Evolutionary conservation across 23 tunicate species (phyloP).

Genomic region (Botrylloides violaceus): DNA sequence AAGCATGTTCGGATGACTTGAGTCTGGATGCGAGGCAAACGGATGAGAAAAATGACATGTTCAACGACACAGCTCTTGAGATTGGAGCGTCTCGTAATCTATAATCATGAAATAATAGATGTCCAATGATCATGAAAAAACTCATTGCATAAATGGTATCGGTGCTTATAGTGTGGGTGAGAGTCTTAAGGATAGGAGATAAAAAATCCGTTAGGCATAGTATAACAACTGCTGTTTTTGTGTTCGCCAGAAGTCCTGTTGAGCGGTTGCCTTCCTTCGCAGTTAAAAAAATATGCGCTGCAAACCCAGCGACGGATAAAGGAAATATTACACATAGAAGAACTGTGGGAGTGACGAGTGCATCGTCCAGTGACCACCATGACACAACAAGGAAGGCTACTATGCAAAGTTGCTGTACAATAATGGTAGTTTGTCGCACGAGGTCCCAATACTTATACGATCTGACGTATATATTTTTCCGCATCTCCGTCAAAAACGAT

Average conservation of each 20-base stretch:
- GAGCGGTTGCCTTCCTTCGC: not conserved
- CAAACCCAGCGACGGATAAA: conserved; percentile 27
- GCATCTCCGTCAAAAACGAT: conserved; percentile 44
- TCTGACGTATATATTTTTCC: conserved; percentile 28
- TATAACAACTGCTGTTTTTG: conserved; percentile 45
- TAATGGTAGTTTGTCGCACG: conserved; percentile 36
- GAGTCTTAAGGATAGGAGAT: conserved; percentile 66
- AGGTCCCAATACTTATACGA: conserved; percentile 41
- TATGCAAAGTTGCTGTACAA: conserved; percentile 63
- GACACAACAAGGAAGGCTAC: conserved; percentile 39
- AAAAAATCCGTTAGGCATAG: conserved; percentile 55
- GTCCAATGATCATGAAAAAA: conserved; percentile 39
- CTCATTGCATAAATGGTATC: conserved; percentile 91
- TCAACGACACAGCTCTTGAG: conserved; percentile 64
- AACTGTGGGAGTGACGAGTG: conserved; percentile 14
- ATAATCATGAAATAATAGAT: conserved; percentile 73
- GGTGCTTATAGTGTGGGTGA: conserved; percentile 87
- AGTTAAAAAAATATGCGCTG: conserved; percentile 4
- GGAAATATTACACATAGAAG: conserved; percentile 9
- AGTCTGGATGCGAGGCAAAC: conserved; percentile 82
- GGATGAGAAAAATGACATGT: conserved; percentile 72
- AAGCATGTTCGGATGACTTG: conserved; percentile 41
- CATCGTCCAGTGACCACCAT: conserved; percentile 73
- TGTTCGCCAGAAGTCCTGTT: conserved; percentile 2
- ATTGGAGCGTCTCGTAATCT: conserved; percentile 24